These are phyloP conservation scores for Burhinus oedicnemus DNA, from an alignment of 2,113 vertebrate species.

Conservation along the genomic window DNA sequence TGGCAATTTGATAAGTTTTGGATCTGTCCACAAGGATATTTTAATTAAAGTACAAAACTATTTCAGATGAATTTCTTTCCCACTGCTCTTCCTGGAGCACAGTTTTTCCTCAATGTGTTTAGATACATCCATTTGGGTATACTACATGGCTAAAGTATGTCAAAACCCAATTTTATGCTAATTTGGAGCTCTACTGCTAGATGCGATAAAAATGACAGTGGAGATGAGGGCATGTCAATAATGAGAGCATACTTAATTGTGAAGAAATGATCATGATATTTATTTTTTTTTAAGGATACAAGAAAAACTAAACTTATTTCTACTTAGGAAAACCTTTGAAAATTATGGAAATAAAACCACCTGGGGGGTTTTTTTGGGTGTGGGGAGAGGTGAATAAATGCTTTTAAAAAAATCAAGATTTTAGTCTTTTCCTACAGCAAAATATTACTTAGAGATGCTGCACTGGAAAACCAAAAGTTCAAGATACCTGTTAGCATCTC, in stretches of 20 bases:
- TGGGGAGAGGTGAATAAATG: constrained; percentile 41
- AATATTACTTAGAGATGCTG: constrained; percentile 71
- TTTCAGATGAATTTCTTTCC: neutral
- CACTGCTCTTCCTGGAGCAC: neutral
- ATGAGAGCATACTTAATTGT: constrained; percentile 41
- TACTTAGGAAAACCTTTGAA: neutral
- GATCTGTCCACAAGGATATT: neutral
- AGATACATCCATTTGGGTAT: neutral
- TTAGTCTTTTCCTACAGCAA: constrained; percentile 60
- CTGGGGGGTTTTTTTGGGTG: neutral
- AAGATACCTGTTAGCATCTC: constrained; percentile 72
- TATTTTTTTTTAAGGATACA: neutral
- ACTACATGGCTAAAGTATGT: neutral
- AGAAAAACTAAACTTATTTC: constrained; percentile 12
- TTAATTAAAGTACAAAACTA: neutral
- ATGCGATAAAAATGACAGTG: constrained; percentile 44
- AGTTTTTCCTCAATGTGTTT: neutral
- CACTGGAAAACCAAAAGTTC: constrained; percentile 71
- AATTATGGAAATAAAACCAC: constrained; percentile 36
- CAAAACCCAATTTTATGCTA: constrained; percentile 16
- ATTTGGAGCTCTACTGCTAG: constrained; percentile 27
- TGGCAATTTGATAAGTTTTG: neutral
- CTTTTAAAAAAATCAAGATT: neutral
- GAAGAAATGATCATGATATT: constrained; percentile 43
- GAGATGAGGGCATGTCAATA: constrained; percentile 49